These are phyloP conservation scores for Subacronicta megacephala DNA, from an alignment of 2,888 invertebrate species.

Conservation along the genomic window DNA sequence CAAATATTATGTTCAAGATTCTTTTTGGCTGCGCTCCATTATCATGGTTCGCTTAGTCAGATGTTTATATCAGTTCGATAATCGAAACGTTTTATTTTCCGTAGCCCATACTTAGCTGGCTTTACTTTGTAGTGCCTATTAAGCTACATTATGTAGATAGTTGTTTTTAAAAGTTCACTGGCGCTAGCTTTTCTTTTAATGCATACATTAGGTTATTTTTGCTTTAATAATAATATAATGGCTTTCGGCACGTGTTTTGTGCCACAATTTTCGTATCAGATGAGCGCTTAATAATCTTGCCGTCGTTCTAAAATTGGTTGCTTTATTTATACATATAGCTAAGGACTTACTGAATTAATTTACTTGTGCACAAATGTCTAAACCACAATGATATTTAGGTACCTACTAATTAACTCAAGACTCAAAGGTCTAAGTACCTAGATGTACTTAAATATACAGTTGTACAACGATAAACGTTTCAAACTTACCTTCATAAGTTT, in stretches of 20 bases:
- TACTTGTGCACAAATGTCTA: constrained; percentile 22
- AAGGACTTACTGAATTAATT: constrained; percentile 28
- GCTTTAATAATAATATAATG: neutral
- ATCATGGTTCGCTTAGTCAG: constrained; percentile 37
- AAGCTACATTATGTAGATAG: neutral
- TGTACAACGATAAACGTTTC: constrained; percentile 6
- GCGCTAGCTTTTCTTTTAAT: neutral
- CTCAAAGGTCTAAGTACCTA: neutral
- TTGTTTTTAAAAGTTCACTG: constrained; percentile 2
- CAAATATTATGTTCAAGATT: constrained; percentile 60
- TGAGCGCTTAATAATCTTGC: constrained; percentile 3
- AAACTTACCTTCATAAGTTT: neutral
- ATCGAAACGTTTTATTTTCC: constrained; percentile 24
- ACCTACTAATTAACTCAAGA: neutral
- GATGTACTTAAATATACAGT: constrained; percentile 16
- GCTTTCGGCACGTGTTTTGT: neutral
- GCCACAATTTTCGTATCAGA: constrained; percentile 6
- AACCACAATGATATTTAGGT: constrained; percentile 14
- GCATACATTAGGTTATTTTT: neutral
- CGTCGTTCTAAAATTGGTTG: constrained; percentile 10
- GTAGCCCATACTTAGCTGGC: constrained; percentile 7
- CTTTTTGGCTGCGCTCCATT: constrained; percentile 53
- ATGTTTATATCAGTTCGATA: constrained; percentile 26
- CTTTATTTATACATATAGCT: neutral
- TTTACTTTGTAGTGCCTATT: constrained; percentile 6